phyloP scores from a whole-genome alignment of 1,140 invertebrate genomes.

The Papilio aristodemus region DNA sequence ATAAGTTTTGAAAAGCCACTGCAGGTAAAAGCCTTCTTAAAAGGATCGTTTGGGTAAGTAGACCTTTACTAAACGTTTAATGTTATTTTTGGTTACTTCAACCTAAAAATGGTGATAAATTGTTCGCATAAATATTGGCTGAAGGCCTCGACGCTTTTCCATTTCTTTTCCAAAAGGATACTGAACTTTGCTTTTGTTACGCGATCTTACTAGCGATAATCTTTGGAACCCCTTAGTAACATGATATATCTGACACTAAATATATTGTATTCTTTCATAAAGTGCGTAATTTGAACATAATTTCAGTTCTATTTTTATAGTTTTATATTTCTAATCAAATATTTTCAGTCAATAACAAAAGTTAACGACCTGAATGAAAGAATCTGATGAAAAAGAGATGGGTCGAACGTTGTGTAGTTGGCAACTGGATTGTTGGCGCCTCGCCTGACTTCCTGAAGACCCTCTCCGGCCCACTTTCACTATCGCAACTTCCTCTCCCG shows the following conservation, averaged over 20 bases:
- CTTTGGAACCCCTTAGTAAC: background rate
- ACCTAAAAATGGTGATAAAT: background rate
- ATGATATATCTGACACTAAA: background rate
- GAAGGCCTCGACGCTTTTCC: background rate
- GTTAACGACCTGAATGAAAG: background rate
- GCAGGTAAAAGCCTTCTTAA: background rate
- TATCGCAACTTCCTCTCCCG: conserved; percentile 1
- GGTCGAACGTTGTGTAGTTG: conserved; percentile 2
- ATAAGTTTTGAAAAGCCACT: background rate
- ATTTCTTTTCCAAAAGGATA: background rate
- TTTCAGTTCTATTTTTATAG: background rate
- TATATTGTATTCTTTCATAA: background rate
- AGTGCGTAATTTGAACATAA: background rate
- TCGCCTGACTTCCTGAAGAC: conserved; percentile 3
- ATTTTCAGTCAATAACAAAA: background rate
- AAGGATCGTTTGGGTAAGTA: background rate
- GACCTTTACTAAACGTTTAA: background rate
- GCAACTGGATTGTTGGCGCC: background rate
- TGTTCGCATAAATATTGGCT: background rate
- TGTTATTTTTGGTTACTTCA: too few species aligned
- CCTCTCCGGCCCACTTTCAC: conserved; percentile 9
- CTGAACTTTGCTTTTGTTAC: background rate
- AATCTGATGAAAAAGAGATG: background rate
- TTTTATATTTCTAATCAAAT: too few species aligned
- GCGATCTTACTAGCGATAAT: background rate